Evolutionary conservation across 2,888 invertebrate species (phyloP).

Genomic region (Caenorhabditis sinica): DNA sequence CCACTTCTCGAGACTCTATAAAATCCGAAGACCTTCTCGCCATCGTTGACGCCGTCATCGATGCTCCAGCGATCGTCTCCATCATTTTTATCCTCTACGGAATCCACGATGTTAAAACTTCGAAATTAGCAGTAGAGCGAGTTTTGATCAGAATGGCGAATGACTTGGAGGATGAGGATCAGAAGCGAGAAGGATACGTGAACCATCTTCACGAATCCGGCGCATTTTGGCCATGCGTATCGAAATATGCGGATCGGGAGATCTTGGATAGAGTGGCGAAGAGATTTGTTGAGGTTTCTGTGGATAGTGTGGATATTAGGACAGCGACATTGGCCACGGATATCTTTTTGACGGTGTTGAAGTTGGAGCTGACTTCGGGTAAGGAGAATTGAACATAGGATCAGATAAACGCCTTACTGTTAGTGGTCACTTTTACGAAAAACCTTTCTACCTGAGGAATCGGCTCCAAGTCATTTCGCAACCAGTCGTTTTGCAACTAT

Average conservation of each 20-base stretch:
- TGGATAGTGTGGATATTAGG: background rate
- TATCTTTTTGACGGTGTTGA: slow-evolving; percentile 33
- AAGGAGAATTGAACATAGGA: too few species aligned
- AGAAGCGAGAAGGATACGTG: slow-evolving; percentile 16
- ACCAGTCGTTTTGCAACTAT: too few species aligned
- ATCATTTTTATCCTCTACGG: background rate
- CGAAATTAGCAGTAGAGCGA: background rate
- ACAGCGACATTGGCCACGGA: slow-evolving; percentile 12
- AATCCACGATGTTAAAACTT: background rate
- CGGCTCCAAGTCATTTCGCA: too few species aligned
- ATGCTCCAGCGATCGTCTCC: slow-evolving; percentile 15
- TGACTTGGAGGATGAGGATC: slow-evolving; percentile 31
- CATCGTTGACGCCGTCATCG: slow-evolving; percentile 5
- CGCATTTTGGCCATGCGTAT: slow-evolving; percentile 13
- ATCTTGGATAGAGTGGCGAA: slow-evolving; percentile 9
- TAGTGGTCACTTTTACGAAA: too few species aligned
- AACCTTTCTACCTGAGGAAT: too few species aligned
- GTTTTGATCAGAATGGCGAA: slow-evolving; percentile 29
- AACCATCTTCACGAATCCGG: slow-evolving; percentile 11
- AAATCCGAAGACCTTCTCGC: slow-evolving; percentile 10
- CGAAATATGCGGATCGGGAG: background rate
- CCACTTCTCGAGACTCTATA: background rate
- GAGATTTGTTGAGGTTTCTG: background rate
- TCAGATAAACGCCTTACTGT: too few species aligned
- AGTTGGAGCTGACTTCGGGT: slow-evolving; percentile 5